phyloP scores from a whole-genome alignment of 2,113 vertebrate species.

The Elgaria multicarinata region DNA sequence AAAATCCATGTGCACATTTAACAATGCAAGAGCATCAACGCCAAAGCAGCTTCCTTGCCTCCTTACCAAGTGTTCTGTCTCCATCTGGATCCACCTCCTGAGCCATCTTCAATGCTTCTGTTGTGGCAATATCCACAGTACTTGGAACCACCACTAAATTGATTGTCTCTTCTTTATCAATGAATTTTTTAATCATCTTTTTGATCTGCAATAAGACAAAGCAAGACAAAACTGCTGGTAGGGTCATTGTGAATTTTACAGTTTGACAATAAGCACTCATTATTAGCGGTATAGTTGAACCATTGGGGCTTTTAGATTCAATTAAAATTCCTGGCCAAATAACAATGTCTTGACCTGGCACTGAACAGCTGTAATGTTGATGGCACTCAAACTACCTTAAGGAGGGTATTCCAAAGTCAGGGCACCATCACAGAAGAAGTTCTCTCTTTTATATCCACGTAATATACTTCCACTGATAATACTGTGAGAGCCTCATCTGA shows the following conservation, averaged over 20 bases:
- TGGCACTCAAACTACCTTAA: too few relatives aligned
- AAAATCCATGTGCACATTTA: background rate
- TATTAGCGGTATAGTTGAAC: background rate
- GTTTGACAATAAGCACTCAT: background rate
- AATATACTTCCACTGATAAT: too few relatives aligned
- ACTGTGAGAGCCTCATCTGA: too few relatives aligned
- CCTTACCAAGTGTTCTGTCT: slow-evolving; percentile 88
- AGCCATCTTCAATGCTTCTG: slow-evolving; percentile 92
- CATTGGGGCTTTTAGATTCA: too few relatives aligned
- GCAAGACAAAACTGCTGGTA: slow-evolving; percentile 3
- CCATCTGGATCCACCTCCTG: slow-evolving; percentile 86
- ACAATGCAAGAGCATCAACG: background rate
- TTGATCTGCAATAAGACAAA: slow-evolving; percentile 81
- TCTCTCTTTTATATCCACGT: too few relatives aligned
- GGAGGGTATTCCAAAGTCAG: too few relatives aligned
- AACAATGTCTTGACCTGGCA: too few relatives aligned
- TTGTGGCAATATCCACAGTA: slow-evolving; percentile 93
- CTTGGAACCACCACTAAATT: slow-evolving; percentile 89
- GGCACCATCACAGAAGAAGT: too few relatives aligned
- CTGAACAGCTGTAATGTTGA: too few relatives aligned
- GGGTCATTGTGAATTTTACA: slow-evolving; percentile 1
- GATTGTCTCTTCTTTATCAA: slow-evolving; percentile 86
- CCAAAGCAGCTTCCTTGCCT: background rate
- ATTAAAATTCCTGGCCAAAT: too few relatives aligned
- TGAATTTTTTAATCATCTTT: slow-evolving; percentile 80